phyloP scores from a whole-genome alignment of 35 echinoderm and acorn worm species.

The Lytechinus pictus region DNA sequence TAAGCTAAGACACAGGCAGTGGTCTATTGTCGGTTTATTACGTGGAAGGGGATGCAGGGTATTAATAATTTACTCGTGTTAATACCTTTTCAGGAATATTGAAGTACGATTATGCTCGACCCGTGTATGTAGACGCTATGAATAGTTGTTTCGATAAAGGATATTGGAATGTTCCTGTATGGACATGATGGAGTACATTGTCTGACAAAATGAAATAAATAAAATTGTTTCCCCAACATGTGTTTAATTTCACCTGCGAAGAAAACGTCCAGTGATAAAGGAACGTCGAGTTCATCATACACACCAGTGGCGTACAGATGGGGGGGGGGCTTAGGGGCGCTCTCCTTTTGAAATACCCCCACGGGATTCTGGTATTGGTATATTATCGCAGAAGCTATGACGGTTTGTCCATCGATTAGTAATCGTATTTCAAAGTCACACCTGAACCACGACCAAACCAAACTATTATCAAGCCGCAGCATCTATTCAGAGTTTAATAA shows the following conservation, averaged over 20 bases:
- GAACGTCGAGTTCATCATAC: too few species aligned
- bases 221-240: background rate
- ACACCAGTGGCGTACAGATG: too few species aligned
- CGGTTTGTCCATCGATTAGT: background rate
- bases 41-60: background rate
- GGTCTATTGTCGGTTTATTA: background rate
- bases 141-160: background rate
- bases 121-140: background rate
- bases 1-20: background rate
- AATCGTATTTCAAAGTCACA: background rate
- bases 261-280: background rate
- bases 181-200: background rate
- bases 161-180: background rate
- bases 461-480: background rate
- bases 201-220: background rate
- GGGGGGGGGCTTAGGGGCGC: too few species aligned
- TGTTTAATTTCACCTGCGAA: background rate
- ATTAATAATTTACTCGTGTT: background rate
- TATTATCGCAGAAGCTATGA: too few species aligned
- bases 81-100: background rate
- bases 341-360: too few species aligned
- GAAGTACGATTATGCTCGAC: background rate
- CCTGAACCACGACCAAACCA: background rate
- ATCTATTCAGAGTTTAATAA: background rate
- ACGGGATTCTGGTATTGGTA: too few species aligned